Evolutionary conservation across 2,888 invertebrate species (phyloP), one percentile per base, ranked within the genome.

Genomic region (Phymatocera aterrima): DNA sequence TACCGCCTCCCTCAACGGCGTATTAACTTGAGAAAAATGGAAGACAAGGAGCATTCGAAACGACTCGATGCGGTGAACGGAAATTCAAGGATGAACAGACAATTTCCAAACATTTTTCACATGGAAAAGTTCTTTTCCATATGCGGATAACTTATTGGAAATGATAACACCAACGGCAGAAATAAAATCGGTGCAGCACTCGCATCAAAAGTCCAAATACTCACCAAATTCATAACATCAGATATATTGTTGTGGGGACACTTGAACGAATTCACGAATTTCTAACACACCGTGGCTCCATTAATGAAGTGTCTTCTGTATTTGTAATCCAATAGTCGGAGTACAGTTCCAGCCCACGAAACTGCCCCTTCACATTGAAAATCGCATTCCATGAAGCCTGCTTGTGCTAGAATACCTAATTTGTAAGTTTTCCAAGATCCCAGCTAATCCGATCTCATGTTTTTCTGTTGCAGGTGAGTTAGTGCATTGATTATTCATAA

Each of bases 381-480:
- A 24, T 46, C 28, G 10, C 28, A 68, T 68, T 46, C 46, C 12
- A 68, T 46, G 43, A 43, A 46, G 37, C 34, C 15, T 37, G 21
- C 37, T 18, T 40, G 1, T 12, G 10, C 4, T 24, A 28, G 46
- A 78, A 84, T 83, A 75, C 61, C 65, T 46, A 75, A 21, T 24
- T n/a, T 28, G 12, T 28, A 15, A 43, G 12, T 54, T 18, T 68
- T 24, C 46, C 24, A n/a, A n/a, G 43, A 12, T n/a, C 28, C 21
- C 28, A 51, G 21, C 28, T 72, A 51, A 72, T 34, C 18, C 3
- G 8, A 34, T 72, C 34, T 77, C 81, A 78, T 74, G 81, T 61
- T 83, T 83, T 77, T 82, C 79, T 84, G 84, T 83, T 84, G 18
- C 80, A 83, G 84, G 83, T 84, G 83, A 84, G 84, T 84, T 82